Base-by-base conservation (phyloP, 1,140 invertebrate species). In the Odontomachus brunneus region DNA sequence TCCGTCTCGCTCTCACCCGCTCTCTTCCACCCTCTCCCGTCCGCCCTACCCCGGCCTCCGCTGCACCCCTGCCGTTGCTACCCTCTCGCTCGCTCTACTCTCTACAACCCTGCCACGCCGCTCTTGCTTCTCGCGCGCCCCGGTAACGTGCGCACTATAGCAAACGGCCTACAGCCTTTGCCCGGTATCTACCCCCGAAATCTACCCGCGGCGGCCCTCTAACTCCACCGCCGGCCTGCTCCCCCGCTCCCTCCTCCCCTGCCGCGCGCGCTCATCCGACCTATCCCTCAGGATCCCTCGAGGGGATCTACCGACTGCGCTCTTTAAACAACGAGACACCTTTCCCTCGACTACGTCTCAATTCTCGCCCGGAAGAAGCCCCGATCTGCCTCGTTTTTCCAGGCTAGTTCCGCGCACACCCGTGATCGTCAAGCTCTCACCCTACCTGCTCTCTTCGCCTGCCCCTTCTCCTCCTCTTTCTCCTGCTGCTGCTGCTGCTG, bases 281-380 rank as follows among this genome's bases (percentile, higher is more conserved):
- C 65, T 75, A 74, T 78, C 69, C 78, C 51, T 74, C 26, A 82
- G 62, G 69, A 89, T 88, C 60, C 84, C 88, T 78, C 87, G 63
- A 82, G 88, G 87, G 87, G 82, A 78, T 86, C 87, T 82, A 84
- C 87, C 76, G 84, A 89, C 84, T 89, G 88, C 88, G 87, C 87
- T 89, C 87, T 89, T 89, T 89, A 89, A 89, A 89, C 88, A 89
- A 89, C 87, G 88, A 86, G 87, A 86, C 88, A 88, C 88, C 84
- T 89, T 82, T 88, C 84, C 82, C 87, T 88, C 82, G 88, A 62
- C 88, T 89, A 89, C 82, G 72, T 88, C 88, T 89, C 88, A 89
- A 89, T 89, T 88, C 87, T 89, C 88, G 84, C 87, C 81, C 81
- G 80, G 84, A 89, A 88, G 84, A 88, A 83, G 84, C 87, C n/a